These are phyloP conservation scores for Pachyseris speciosa DNA, from an alignment of 64 coral and sea anemone species.

Conservation along the genomic window DNA sequence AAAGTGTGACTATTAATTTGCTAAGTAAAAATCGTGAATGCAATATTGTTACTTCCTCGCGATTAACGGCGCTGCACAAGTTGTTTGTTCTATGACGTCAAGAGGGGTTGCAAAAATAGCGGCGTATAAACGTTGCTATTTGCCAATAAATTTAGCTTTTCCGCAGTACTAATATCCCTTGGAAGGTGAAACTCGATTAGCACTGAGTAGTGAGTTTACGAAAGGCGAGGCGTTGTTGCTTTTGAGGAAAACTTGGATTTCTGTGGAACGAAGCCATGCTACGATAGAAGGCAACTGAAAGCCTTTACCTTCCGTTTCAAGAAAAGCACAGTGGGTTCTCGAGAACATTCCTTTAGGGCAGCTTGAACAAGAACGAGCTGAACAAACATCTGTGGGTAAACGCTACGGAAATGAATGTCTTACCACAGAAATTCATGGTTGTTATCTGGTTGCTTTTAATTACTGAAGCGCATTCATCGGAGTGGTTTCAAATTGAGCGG, in stretches of 20 bases:
- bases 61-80: no score
- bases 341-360: not conserved
- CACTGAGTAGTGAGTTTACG: not conserved
- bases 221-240: not conserved
- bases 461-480: not conserved
- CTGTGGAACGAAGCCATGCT: not conserved
- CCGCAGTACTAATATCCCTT: not conserved
- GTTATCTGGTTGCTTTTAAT: not conserved
- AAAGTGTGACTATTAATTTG: no score
- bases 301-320: no score
- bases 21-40: no score
- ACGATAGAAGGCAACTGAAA: not conserved
- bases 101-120: not conserved
- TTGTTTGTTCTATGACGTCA: conserved; percentile 4
- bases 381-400: not conserved
- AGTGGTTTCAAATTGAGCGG: not conserved
- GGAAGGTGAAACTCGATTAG: not conserved
- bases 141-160: not conserved
- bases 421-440: not conserved
- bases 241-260: not conserved
- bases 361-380: not conserved
- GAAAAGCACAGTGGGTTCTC: no score
- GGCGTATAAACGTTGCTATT: not conserved
- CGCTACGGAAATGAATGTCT: not conserved
- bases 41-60: not conserved